Evolutionary conservation across 2,888 invertebrate genomes (phyloP), one percentile per base, ranked within the genome.

Genomic region (Yponomeuta evonymella): DNA sequence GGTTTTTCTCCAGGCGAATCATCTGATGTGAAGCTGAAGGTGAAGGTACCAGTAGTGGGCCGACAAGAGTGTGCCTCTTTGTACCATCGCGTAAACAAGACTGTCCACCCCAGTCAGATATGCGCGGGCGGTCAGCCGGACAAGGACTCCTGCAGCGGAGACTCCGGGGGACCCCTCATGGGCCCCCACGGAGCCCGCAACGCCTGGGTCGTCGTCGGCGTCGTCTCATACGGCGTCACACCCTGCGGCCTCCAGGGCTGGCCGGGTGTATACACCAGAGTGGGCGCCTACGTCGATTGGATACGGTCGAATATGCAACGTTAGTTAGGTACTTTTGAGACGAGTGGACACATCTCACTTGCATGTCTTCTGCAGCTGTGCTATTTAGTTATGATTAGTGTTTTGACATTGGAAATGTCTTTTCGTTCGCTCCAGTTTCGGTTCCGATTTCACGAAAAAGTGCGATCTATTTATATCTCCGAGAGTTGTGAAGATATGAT

Each of bases 181-280:
- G 87, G 86, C 74, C 77, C 0, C 70, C 75, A 0, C 76, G 79
- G 15, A 79, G 11, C 33, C 73, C 12, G 11, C 51, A 51, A 86
- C 79, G 91, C 93, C 79, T 94, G 93, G 86, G 83, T 94, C 71
- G 95, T 94, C 36, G 84, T 94, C 64, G 94, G 94, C 0, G 85
- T 94, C 0, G 94, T 94, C 0, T 92, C 92, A 0, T 92, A 90
- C 69, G 93, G 92, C 0, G 91, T 92, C 0, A 85, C 89, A 0
- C 89, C 90, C 0, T 93, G 93, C 65, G 93, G 92, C 0, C 87
- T 88, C 0, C 86, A 90, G n/a, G 93, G 93, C 1, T 94, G 93
- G 89, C 96, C 96, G 0, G 96, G 95, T 0, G 94, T 96, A 3
- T 96, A 96, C 81, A 96, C 95, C 0, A 89, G 93, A 64, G 93